Evolutionary conservation across 2,797 vertebrate genomes (phyloP).

Genomic region (Nannoperca australis): DNA sequence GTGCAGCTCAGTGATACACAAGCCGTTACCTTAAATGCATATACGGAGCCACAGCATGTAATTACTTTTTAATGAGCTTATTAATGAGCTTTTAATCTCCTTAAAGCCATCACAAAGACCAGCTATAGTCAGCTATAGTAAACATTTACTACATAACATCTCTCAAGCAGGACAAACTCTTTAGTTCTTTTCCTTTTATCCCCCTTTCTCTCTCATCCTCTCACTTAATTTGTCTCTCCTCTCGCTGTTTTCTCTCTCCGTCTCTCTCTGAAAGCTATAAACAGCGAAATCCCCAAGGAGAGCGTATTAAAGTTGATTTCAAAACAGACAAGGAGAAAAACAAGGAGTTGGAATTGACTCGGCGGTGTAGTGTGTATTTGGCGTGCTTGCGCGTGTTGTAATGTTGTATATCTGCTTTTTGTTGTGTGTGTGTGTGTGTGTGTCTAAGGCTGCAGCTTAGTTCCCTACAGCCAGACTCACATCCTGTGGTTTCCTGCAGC

Average conservation of each 20-base stretch:
- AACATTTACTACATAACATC: constrained; percentile 32
- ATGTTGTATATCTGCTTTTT: constrained; percentile 21
- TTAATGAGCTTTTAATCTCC: constrained; percentile 69
- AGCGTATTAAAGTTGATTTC: constrained; percentile 42
- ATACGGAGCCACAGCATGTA: constrained; percentile 41
- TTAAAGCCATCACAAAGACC: constrained; percentile 40
- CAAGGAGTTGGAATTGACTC: constrained; percentile 38
- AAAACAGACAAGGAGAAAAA: constrained; percentile 30
- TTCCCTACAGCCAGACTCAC: constrained; percentile 36
- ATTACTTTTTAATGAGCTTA: constrained; percentile 64
- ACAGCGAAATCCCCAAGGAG: constrained; percentile 15
- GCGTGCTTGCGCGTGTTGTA: constrained; percentile 16
- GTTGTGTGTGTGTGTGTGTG: neutral
- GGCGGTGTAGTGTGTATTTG: constrained; percentile 10
- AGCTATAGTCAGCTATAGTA: neutral
- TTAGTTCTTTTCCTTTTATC: neutral
- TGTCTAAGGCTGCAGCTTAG: constrained; percentile 21
- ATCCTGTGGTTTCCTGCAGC: constrained; percentile 62
- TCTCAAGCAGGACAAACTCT: constrained; percentile 26
- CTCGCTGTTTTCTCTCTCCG: neutral
- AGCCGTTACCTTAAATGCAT: constrained; percentile 30
- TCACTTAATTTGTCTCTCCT: constrained; percentile 22
- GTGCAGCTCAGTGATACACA: constrained; percentile 16
- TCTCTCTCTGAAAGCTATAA: constrained; percentile 29
- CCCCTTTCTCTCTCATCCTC: constrained; percentile 21